phyloP scores from a whole-genome alignment of 1,140 invertebrate genomes.

The Eriocheir sinensis region DNA sequence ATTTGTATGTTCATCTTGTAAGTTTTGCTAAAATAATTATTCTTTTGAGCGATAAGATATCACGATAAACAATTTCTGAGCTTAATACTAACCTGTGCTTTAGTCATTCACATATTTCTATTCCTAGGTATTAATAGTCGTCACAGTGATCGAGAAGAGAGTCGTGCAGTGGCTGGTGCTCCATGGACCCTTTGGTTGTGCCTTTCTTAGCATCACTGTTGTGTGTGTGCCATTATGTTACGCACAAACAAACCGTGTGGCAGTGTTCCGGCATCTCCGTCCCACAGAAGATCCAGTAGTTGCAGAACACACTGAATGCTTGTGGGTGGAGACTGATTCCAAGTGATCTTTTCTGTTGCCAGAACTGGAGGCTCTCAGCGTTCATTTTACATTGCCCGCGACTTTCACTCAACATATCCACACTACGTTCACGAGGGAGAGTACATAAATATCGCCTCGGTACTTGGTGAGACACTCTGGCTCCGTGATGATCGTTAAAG shows the following conservation, averaged over 20 bases:
- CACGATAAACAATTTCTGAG: constrained; percentile 52
- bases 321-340: background rate
- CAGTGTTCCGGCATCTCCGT: background rate
- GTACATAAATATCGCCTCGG: background rate
- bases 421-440: background rate
- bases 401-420: background rate
- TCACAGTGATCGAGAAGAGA: constrained; percentile 26
- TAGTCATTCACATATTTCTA: constrained; percentile 65
- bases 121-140: constrained; percentile 74
- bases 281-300: too few species aligned
- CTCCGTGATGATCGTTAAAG: background rate
- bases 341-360: background rate
- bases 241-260: constrained; percentile 57
- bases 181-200: constrained; percentile 67
- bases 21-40: background rate
- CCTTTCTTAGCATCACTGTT: constrained; percentile 63
- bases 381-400: background rate
- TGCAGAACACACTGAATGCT: background rate
- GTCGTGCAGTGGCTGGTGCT: constrained; percentile 48
- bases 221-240: constrained; percentile 70
- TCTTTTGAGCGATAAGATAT: constrained; percentile 44
- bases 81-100: constrained; percentile 74
- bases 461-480: background rate
- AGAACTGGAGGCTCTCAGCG: background rate
- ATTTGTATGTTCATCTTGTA: constrained; percentile 21